Evolutionary conservation across 2,888 invertebrate genomes (phyloP).

Genomic region (Drosophila antonietae): DNA sequence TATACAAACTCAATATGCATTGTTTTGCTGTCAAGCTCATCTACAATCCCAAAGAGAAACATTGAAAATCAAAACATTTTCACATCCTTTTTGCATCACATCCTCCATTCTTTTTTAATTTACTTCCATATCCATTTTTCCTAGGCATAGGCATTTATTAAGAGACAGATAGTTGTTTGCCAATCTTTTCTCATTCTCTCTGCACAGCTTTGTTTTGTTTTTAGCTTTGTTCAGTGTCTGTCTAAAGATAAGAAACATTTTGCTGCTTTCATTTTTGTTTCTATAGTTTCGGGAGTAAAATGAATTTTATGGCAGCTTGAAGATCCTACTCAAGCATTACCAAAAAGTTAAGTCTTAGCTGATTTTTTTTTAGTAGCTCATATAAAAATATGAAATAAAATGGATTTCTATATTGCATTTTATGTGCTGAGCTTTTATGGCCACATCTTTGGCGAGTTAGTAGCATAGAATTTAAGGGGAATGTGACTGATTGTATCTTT

Average conservation of each 20-base stretch:
- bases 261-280: too few relatives aligned
- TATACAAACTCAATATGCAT: not conserved
- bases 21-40: not conserved
- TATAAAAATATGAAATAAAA: constrained; percentile 1
- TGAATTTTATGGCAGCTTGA: not conserved
- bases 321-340: not conserved
- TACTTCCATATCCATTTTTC: not conserved
- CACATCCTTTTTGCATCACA: too few relatives aligned
- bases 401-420: not conserved
- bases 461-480: too few relatives aligned
- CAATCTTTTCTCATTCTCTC: too few relatives aligned
- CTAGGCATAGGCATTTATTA: not conserved
- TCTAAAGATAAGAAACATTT: not conserved
- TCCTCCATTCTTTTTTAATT: not conserved
- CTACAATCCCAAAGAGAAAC: not conserved
- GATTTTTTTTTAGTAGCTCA: not conserved
- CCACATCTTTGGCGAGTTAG: too few relatives aligned
- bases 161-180: not conserved
- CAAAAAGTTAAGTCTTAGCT: not conserved
- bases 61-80: not conserved
- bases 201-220: not conserved
- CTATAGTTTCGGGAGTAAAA: not conserved
- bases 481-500: not conserved
- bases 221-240: not conserved
- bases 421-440: not conserved